Percentiles rank a stretch among this genome's conserved stretches.
These are phyloP conservation scores for Phalloptychus januarius DNA, from an alignment of 2,797 vertebrate species.

Conservation along the genomic window DNA sequence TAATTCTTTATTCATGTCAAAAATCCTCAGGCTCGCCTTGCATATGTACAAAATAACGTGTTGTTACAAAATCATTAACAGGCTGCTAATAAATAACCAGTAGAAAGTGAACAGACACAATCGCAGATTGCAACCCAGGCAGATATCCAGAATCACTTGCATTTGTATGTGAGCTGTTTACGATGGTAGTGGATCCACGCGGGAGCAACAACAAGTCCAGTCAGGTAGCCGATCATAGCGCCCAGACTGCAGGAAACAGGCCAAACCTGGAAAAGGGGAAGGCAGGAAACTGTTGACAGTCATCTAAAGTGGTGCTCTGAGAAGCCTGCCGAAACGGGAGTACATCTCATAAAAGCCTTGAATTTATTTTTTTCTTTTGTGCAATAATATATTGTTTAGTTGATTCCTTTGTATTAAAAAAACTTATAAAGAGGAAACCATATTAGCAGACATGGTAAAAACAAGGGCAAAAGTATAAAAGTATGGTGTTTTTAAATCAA, in stretches of 20 bases:
- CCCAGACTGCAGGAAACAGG: slow-evolving; percentile 96
- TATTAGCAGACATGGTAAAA: not conserved
- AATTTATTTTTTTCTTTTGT: not conserved
- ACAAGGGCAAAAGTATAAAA: not conserved
- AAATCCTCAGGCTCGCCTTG: slow-evolving; percentile 20
- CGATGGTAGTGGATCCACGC: slow-evolving; percentile 95
- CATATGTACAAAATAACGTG: slow-evolving; percentile 43
- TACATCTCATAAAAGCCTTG: not conserved
- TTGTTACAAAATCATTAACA: slow-evolving; percentile 50
- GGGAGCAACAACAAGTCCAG: slow-evolving; percentile 89
- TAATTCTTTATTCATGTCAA: slow-evolving; percentile 60
- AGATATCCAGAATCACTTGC: slow-evolving; percentile 82
- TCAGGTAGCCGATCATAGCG: slow-evolving; percentile 88
- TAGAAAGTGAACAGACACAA: slow-evolving; percentile 35
- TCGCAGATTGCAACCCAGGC: slow-evolving; percentile 12
- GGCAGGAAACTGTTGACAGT: not conserved
- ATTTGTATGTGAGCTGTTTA: slow-evolving; percentile 96
- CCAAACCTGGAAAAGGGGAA: slow-evolving; percentile 85
- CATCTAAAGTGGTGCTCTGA: not conserved
- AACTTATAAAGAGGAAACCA: not conserved
- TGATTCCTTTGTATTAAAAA: not conserved
- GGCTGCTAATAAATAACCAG: slow-evolving; percentile 63
- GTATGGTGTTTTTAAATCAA: not conserved
- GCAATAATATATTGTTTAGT: not conserved
- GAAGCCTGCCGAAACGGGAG: not conserved